Evolutionary conservation across 2,888 invertebrate species (phyloP).

Genomic region (Drosophila percnosoma): DNA sequence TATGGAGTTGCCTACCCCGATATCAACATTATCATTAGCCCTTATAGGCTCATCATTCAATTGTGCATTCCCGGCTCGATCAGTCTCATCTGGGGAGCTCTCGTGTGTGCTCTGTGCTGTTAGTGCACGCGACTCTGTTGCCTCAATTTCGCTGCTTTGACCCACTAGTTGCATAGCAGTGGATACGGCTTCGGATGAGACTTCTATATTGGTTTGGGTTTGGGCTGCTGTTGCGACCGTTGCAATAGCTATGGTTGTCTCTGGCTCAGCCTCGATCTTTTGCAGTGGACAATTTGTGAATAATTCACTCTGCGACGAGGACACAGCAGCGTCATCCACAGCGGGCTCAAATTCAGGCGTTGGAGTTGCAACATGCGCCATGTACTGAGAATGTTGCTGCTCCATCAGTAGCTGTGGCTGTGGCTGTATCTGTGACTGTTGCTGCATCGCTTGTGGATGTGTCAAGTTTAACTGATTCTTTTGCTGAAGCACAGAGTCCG

Average conservation of each 20-base stretch:
- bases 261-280: not conserved
- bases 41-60: not conserved
- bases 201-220: not conserved
- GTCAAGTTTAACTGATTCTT: constrained; percentile 18
- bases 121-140: not conserved
- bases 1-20: not conserved
- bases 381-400: constrained; percentile 35
- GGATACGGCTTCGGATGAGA: not conserved
- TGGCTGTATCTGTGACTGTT: not conserved
- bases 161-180: constrained; percentile 3
- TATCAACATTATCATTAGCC: constrained; percentile 7
- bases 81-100: constrained; percentile 63
- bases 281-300: not conserved
- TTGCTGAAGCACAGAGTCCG: constrained; percentile 29
- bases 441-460: constrained; percentile 23
- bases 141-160: not conserved
- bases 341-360: not conserved
- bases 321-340: not conserved
- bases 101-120: constrained; percentile 17
- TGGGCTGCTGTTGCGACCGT: not conserved
- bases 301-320: not conserved
- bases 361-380: constrained; percentile 9
- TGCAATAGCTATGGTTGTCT: not conserved
- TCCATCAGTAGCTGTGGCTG: not conserved
- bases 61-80: constrained; percentile 33